A percentile compares a stretch with the other conserved stretches of the same genome.
Conservation (phyloP, 2,113 vertebrate genomes). For the Epinephelus cyanopodus region DNA sequence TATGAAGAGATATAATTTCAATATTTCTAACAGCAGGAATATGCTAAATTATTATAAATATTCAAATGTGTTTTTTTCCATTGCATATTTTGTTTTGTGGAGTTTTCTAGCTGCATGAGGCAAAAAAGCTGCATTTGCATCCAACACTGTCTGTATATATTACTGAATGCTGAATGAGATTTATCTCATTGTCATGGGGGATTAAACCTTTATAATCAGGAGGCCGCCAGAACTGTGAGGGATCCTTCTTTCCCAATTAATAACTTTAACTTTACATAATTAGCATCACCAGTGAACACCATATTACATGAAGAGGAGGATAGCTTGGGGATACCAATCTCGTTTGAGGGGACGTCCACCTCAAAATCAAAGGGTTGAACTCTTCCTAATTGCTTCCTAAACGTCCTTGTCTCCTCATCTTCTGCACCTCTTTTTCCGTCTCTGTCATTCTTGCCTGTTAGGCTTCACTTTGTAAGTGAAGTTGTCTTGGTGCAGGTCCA, state of each 20-base stretch:
- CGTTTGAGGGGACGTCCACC: neutral
- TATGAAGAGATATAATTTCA: neutral
- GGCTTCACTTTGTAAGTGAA: slow-evolving; percentile 20
- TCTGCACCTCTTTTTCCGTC: neutral
- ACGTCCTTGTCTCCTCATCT: neutral
- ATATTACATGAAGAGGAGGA: neutral
- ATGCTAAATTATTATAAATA: neutral
- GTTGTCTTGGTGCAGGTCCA: slow-evolving; percentile 15
- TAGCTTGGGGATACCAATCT: neutral
- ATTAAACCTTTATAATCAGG: neutral
- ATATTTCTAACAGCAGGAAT: neutral
- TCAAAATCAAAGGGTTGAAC: neutral
- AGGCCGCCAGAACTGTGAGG: neutral
- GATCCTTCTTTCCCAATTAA: neutral
- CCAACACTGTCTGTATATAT: neutral
- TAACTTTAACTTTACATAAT: neutral
- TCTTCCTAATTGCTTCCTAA: neutral
- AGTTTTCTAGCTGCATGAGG: neutral
- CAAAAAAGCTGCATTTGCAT: neutral
- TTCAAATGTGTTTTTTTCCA: neutral
- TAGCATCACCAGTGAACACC: neutral
- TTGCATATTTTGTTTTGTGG: neutral
- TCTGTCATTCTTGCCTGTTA: neutral
- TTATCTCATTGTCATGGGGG: neutral
- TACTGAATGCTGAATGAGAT: neutral